phyloP scores from a whole-genome alignment of 2,113 vertebrate genomes.

The Hippocampus comes region DNA sequence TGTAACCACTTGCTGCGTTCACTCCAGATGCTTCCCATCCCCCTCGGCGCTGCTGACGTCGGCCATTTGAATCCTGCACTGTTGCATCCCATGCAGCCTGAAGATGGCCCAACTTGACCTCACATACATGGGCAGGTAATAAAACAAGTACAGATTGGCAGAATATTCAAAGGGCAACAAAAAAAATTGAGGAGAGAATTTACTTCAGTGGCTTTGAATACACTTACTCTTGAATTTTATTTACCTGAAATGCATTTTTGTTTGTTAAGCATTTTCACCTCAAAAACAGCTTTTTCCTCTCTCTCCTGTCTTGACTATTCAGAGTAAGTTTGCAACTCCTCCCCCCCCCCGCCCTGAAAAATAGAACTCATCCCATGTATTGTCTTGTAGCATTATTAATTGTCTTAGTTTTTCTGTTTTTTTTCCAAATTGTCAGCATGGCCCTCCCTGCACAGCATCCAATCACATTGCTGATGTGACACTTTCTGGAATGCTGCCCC shows the following conservation, averaged over 20 bases:
- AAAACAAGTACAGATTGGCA: not conserved
- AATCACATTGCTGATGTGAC: not conserved
- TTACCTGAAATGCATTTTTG: too few relatives aligned
- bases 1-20: constrained; percentile 36
- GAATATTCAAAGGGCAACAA: not conserved
- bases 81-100: not conserved
- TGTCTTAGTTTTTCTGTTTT: not conserved
- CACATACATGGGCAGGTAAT: not conserved
- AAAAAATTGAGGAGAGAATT: too few relatives aligned
- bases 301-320: not conserved
- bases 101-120: not conserved
- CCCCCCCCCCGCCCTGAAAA: too few relatives aligned
- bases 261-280: too few relatives aligned
- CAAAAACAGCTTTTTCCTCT: too few relatives aligned
- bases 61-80: not conserved
- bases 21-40: constrained; percentile 11
- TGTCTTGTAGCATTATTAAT: not conserved
- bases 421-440: too few relatives aligned
- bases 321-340: not conserved
- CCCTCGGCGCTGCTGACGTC: not conserved
- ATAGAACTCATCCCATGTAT: too few relatives aligned
- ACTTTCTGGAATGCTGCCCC: too few relatives aligned
- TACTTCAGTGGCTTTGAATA: too few relatives aligned
- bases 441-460: not conserved
- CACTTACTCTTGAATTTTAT: too few relatives aligned